Base-by-base conservation (phyloP, 2,797 vertebrate species). In the Arnoldichthys spilopterus region DNA sequence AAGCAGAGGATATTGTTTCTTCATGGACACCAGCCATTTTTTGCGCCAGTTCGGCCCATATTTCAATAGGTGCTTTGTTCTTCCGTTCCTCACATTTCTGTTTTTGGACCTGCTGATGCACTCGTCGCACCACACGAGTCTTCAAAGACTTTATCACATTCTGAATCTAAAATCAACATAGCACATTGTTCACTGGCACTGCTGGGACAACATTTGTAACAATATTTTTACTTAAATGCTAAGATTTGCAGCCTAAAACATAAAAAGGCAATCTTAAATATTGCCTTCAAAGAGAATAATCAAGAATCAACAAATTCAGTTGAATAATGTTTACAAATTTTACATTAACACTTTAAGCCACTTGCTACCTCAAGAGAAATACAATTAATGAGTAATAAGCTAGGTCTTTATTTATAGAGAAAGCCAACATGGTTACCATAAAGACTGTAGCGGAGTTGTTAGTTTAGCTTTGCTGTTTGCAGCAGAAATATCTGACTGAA, bases 21-120 rank as follows among this genome's bases (percentile, higher is more conserved):
- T 88, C 88, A 0, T 83, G 78, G 13, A 24, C 70, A 47, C 92
- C 91, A 5, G 88, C 45, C 72, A 92, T 43, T 51, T 79, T 72
- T 30, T 84, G 79, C 0, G 93, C 89, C 84, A 93, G 51, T 37
- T 85, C 53, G 5, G 78, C 83, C 93, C 93, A 94, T 53, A 84
- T 1, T 3, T 94, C 82, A 4, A 92, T 89, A 18, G 93, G 91
- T 76, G 82, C 89, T 47, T 61, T 82, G 37, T 0, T 8, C 0
- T 22, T 74, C 61, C 20, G 66, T 70, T 90, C 82, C 40, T 88
- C 81, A 54, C 2, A 49, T 20, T 4, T 84, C 70, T 67, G 83
- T 16, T 18, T 80, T 37, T 53, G 74, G 20, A 91, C 77, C 62
- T 85, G 79, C 0, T 0, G 1, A 11, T 40, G 61, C 0, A 87